Conservation (phyloP, 2,113 vertebrate genomes). For the Felis chaus region DNA sequence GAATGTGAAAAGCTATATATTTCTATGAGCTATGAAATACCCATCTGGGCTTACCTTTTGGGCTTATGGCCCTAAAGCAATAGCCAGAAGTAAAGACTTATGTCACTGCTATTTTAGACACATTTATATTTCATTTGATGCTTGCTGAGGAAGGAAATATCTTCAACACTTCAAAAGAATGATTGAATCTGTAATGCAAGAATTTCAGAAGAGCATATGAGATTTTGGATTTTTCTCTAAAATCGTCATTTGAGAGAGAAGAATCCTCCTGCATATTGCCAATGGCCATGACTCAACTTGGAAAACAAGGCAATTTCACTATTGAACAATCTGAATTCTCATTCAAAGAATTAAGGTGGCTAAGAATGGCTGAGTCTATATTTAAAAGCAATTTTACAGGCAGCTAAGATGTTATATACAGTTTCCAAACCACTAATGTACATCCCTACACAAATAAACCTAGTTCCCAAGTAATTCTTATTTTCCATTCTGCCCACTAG, state of each 20-base stretch:
- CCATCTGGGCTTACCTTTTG: background rate
- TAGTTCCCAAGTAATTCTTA: background rate
- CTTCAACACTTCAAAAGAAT: background rate
- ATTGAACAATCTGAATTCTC: background rate
- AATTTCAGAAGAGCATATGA: background rate
- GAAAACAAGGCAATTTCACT: background rate
- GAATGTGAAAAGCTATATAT: background rate
- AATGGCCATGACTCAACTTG: background rate
- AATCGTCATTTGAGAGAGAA: background rate
- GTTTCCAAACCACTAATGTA: background rate
- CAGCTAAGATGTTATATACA: background rate
- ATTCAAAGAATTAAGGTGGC: background rate
- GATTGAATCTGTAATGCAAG: background rate
- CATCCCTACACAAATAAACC: background rate
- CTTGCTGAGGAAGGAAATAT: background rate
- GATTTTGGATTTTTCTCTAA: background rate
- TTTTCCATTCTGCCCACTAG: background rate
- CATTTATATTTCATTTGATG: background rate
- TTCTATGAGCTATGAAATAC: background rate
- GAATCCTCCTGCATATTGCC: background rate
- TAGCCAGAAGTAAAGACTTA: background rate
- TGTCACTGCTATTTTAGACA: background rate
- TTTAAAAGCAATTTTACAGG: slow-evolving; percentile 1
- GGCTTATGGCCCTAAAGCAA: background rate
- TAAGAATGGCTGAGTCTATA: background rate